Evolutionary conservation across 2,797 vertebrate species (phyloP).

Genomic region (Threskiornis aethiopicus): DNA sequence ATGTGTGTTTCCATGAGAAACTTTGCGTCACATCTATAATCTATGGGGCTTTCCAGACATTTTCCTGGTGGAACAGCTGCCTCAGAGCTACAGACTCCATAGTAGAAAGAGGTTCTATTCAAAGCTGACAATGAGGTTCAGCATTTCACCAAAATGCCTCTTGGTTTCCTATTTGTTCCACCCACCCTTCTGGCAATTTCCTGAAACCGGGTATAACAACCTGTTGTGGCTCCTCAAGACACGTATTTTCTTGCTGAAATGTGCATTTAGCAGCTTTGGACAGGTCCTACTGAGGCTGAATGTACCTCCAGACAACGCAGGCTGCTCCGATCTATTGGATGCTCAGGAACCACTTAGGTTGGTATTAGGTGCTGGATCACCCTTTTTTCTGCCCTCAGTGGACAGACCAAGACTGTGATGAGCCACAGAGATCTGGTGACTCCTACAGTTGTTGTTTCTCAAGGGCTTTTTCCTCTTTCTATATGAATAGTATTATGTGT

Average conservation of each 20-base stretch:
- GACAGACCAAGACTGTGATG: background rate
- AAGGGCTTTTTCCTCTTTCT: background rate
- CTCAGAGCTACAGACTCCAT: background rate
- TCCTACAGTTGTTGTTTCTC: background rate
- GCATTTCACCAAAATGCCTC: background rate
- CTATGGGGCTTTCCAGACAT: background rate
- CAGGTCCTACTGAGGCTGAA: background rate
- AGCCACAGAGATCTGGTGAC: background rate
- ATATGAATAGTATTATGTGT: background rate
- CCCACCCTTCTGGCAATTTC: background rate
- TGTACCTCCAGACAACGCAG: background rate
- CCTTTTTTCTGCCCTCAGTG: background rate
- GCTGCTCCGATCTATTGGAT: background rate
- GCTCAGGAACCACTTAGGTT: background rate
- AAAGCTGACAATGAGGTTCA: background rate
- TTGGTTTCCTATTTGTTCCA: background rate
- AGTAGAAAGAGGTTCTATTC: background rate
- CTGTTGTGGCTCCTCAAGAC: background rate
- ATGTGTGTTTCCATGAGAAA: background rate
- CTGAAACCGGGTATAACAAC: background rate
- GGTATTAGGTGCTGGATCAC: background rate
- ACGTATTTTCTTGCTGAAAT: background rate
- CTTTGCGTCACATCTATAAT: background rate
- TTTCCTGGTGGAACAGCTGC: background rate
- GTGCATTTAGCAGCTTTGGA: background rate